Evolutionary conservation across 2,797 vertebrate species (phyloP).

Genomic region (Chelon auratus): DNA sequence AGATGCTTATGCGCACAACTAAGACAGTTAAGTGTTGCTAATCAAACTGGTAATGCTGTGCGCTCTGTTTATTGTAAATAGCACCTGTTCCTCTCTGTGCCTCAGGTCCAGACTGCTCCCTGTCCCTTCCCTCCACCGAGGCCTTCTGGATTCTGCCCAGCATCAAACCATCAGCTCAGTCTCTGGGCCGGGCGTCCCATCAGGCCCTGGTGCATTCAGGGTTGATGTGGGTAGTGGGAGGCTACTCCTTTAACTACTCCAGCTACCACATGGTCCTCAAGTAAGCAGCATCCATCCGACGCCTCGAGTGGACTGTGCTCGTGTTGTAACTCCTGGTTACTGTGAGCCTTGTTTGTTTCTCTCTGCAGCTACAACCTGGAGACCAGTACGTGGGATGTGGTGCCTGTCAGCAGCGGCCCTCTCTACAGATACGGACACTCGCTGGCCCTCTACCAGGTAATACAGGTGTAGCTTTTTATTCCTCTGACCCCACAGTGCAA

Average conservation of each 20-base stretch:
- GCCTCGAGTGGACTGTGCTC: background rate
- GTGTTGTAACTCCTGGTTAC: too few relatives aligned
- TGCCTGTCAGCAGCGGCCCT: conserved; percentile 85
- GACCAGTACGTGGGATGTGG: conserved; percentile 90
- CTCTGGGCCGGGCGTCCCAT: conserved; percentile 93
- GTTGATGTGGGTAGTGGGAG: conserved; percentile 97
- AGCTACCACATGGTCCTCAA: conserved; percentile 95
- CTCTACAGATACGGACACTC: conserved; percentile 92
- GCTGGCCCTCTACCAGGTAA: conserved; percentile 90
- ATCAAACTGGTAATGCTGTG: too few relatives aligned
- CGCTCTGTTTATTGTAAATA: too few relatives aligned
- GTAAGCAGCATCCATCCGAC: conserved; percentile 79
- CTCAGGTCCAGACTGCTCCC: conserved; percentile 93
- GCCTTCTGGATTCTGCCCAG: conserved; percentile 95
- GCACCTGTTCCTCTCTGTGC: background rate
- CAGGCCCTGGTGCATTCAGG: conserved; percentile 91
- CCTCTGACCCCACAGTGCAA: background rate
- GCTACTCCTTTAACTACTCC: conserved; percentile 96
- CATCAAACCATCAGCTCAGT: conserved; percentile 93
- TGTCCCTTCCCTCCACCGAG: conserved; percentile 93
- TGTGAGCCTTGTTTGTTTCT: background rate
- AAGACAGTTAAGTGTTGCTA: too few relatives aligned
- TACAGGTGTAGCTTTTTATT: too few relatives aligned
- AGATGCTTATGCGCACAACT: too few relatives aligned
- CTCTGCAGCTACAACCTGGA: conserved; percentile 89